Base-by-base conservation (phyloP, 2,888 invertebrate genomes). In the Catocala sponsa region DNA sequence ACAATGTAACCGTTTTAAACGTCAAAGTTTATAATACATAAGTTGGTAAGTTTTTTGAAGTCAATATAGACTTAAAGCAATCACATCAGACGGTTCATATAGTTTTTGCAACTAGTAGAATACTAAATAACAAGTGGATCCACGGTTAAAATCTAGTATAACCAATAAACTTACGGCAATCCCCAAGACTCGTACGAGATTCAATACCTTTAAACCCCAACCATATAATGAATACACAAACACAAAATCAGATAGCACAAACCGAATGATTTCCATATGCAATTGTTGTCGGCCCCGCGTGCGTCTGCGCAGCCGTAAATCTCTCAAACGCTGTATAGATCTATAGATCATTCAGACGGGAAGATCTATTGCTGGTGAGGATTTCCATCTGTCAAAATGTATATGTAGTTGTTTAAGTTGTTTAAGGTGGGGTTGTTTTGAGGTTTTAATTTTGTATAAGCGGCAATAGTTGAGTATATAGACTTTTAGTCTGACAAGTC, bases 331-430 rank as follows among this genome's bases (percentile, higher is more conserved):
- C 59, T 72, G 70, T 71, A 78, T 76, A 65, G 76, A 79, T 76
- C 78, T 70, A 82, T 83, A 81, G 73, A 82, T 82, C 83, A 82
- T 78, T 74, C 49, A 42, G 81, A 80, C 81, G 77, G 78, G 72
- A 76, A 82, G 82, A 84, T 82, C 77, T 78, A 77, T 76, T 59
- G 64, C 52, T 59, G 64, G 61, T 63, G 49, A 63, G 64, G 77
- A 81, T 83, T 83, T 81, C 75, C 75, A 80, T 79, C 80, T 75
- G 80, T 80, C 82, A 81, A 68, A 68, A 67, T 69, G 60, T 63
- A 56, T 65, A 46, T 61, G 56, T 63, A 63, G 63, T 53, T 61
- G 47, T 66, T 63, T 62, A 65, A 63, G 60, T n/a, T n/a, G n/a
- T n/a, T n/a, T n/a, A 52, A 63, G 60, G 65, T 59, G 4, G 63